Conservation (phyloP, 2,113 vertebrate genomes). For the Nestor notabilis region DNA sequence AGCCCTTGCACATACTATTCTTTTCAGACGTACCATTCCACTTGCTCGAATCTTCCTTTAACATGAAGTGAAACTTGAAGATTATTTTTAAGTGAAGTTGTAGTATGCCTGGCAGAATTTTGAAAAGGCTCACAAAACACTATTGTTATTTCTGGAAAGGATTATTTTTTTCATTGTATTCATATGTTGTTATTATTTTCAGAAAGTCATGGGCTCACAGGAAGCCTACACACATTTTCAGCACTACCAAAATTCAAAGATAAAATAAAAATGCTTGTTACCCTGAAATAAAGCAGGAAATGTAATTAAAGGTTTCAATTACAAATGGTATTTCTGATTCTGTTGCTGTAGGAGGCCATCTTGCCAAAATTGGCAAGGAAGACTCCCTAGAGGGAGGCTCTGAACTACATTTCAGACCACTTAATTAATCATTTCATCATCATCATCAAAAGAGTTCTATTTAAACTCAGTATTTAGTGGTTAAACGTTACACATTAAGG, state of each 20-base stretch:
- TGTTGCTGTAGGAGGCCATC: background rate
- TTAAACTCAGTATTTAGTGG: background rate
- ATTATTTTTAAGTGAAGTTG: background rate
- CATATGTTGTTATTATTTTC: background rate
- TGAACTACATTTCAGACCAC: background rate
- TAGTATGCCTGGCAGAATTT: background rate
- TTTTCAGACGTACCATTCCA: background rate
- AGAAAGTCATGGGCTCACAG: background rate
- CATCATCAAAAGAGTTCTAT: background rate
- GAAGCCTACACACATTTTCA: background rate
- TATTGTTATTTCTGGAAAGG: background rate
- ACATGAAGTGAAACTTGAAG: background rate
- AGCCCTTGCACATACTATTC: background rate
- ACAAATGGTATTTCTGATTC: conserved; percentile 7
- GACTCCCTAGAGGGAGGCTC: background rate
- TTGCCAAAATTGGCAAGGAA: background rate
- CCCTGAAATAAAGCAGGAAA: conserved; percentile 31
- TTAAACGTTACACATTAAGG: background rate
- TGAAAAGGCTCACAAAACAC: background rate
- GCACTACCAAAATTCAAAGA: background rate
- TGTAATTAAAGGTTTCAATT: conserved; percentile 21
- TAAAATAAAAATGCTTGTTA: fast-evolving
- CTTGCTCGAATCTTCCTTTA: background rate
- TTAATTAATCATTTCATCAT: conserved; percentile 13
- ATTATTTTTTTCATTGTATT: background rate